These are phyloP conservation scores for Vesta saturnalis DNA, from an alignment of 2,888 invertebrate genomes.

Conservation along the genomic window DNA sequence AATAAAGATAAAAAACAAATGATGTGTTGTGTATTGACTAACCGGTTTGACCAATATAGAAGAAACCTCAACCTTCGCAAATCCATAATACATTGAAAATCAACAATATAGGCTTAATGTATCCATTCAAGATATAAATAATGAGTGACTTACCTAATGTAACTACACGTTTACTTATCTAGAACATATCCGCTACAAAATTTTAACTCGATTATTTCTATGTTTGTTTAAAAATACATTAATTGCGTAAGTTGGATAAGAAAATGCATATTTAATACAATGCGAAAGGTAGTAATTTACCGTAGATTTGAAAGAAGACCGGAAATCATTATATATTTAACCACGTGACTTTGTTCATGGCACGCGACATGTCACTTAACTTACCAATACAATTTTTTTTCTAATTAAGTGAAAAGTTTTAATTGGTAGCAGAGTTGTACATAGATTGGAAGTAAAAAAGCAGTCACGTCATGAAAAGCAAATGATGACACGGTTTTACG, in stretches of 20 bases:
- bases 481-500: slow-evolving; percentile 24
- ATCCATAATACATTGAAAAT: not conserved
- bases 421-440: not conserved
- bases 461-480: slow-evolving; percentile 19
- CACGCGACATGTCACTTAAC: slow-evolving; percentile 29
- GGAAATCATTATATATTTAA: slow-evolving; percentile 21
- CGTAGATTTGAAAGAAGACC: slow-evolving; percentile 22
- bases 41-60: too few relatives aligned
- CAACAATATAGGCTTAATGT: not conserved
- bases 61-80: too few relatives aligned
- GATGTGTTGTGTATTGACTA: too few relatives aligned
- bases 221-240: slow-evolving; percentile 1
- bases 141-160: slow-evolving; percentile 5
- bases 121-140: not conserved
- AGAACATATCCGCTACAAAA: slow-evolving; percentile 11
- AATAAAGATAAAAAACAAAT: too few relatives aligned
- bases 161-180: slow-evolving; percentile 10
- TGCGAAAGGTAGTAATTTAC: slow-evolving; percentile 7
- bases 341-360: slow-evolving; percentile 13
- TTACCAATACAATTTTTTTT: slow-evolving; percentile 12
- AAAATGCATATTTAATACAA: slow-evolving; percentile 4
- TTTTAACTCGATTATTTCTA: slow-evolving; percentile 4
- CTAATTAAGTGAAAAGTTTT: slow-evolving; percentile 21
- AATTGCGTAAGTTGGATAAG: not conserved
- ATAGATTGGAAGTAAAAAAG: not conserved